Base-by-base conservation (phyloP, 2,113 vertebrate genomes). In the Prolemur simus region DNA sequence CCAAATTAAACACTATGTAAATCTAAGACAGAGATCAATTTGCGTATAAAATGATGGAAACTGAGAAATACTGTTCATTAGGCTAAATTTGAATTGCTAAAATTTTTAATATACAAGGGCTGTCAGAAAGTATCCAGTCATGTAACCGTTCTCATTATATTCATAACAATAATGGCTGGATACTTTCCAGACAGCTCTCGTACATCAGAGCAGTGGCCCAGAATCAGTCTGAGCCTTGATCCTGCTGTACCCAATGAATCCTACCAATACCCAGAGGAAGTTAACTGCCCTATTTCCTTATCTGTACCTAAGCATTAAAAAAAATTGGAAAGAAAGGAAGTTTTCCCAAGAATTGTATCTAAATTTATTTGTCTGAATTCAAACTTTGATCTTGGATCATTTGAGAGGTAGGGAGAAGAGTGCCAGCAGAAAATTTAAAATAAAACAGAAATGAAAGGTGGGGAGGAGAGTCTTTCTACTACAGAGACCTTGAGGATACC, bases 21-120 rank as follows among this genome's bases (percentile, higher is more conserved):
- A 58, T 77, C 27, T 64, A 96, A 81, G 69, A 49, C 47, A 83
- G 37, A 74, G 15, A 27, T 58, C 60, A 73, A 89, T 89, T 60
- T 68, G 74, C 95, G 17, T 89, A 86, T 10, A 78, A 92, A 95
- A 81, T 87, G 34, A n/a, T 52, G 8, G 37, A 94, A 95, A 95
- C 9, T 49, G 58, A 95, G 21, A 73, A 80, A 90, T n/a, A 63
- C 3, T 37, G 18, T 69, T 74, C 63, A 47, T 84, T 76, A 93
- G 52, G 60, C 34, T 71, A 73, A 88, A 23, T 77, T 32, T 76
- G 54, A 94, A 77, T 69, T 47, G 60, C 32, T 68, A 95, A 64
- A 23, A 73, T 71, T 93, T 83, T 91, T 91, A 68, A 91, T 34
- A 66, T 66, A 66, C 20, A 6, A 21, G 54, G 54, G 54, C 54